Evolutionary conservation across 2,888 invertebrate genomes (phyloP).

Genomic region (Polydrusus tereticollis): DNA sequence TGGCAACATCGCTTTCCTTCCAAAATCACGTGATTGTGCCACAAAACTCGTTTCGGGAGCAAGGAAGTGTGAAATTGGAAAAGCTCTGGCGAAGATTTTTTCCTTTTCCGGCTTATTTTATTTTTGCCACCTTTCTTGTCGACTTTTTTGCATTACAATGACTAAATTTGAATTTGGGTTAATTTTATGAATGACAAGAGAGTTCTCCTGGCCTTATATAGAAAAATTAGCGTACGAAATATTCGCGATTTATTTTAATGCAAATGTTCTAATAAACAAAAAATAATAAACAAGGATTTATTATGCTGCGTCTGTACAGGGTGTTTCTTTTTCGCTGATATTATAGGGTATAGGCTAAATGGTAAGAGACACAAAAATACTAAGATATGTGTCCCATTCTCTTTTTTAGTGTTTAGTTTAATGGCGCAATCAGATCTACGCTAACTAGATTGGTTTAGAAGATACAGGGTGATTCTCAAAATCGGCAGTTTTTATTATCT

Average conservation of each 20-base stretch:
- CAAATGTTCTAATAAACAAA: neutral
- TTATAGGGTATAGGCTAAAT: no score
- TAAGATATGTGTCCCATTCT: no score
- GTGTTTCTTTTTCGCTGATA: no score
- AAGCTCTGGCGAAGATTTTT: slow-evolving; percentile 60
- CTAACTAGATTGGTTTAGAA: no score
- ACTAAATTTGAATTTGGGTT: slow-evolving; percentile 45
- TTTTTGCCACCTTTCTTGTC: slow-evolving; percentile 60
- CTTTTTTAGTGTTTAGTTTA: no score
- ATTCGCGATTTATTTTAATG: neutral
- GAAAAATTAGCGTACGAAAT: slow-evolving; percentile 5
- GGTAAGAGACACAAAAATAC: no score
- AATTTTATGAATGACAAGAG: slow-evolving; percentile 41
- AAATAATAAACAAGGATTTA: neutral
- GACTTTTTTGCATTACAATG: slow-evolving; percentile 50
- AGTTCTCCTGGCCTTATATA: neutral
- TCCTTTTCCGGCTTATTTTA: slow-evolving; percentile 54
- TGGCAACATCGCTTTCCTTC: slow-evolving; percentile 15
- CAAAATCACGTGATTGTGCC: slow-evolving; percentile 39
- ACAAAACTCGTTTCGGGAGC: slow-evolving; percentile 38
- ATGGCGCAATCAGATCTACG: no score
- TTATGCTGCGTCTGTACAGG: no score
- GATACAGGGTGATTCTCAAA: no score
- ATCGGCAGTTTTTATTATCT: no score
- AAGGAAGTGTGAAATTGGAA: slow-evolving; percentile 67